Evolutionary conservation across 2,113 vertebrate genomes (phyloP), one percentile per base, ranked within the genome.

Genomic region (Pelmatolapia mariae): DNA sequence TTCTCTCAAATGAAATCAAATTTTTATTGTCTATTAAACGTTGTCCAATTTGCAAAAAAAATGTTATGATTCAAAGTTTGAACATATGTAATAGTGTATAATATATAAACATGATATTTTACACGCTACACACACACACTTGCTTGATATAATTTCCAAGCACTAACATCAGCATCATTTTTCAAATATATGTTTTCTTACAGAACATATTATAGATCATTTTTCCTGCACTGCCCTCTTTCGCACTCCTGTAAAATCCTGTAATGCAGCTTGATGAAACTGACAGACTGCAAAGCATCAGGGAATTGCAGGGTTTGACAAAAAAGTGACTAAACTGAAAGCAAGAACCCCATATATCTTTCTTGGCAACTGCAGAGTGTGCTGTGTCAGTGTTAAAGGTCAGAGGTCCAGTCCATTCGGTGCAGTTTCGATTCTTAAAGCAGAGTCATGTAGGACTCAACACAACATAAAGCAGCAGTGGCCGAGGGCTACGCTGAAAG

Each of bases 241-340:
- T 57, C 47, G 43, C 29, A 18, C 59, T 84, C 54, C 54, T 80
- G 73, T 38, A 81, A 24, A 5, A 7, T 56, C 22, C 71, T 86
- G 86, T 90, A 66, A 87, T 83, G 82, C 63, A 68, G 82, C 24
- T 71, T 6, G 52, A 73, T 33, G 50, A 83, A 79, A 91, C 59
- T 85, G 86, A 88, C 87, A 82, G 56, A n/a, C 53, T 24, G 36
- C 29, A 71, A 81, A 89, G 89, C 63, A 16, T 85, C 85, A 91
- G 86, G 89, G 93, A 92, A 95, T 92, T 89, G 91, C 57, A 81
- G 56, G 82, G 50, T 91, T 92, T 89, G 87, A 89, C 84, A 93
- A 92, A 95, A 94, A 85, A 92, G 80, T 92, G 88, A 94, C 54
- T 94, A 91, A 92, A 88, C 38, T 78, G 80, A 92, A 80, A 90